A percentile compares a stretch with the other conserved stretches of the same genome.
These are phyloP conservation scores for Apodemus sylvaticus DNA, from an alignment of 2,113 vertebrate genomes.

Conservation along the genomic window DNA sequence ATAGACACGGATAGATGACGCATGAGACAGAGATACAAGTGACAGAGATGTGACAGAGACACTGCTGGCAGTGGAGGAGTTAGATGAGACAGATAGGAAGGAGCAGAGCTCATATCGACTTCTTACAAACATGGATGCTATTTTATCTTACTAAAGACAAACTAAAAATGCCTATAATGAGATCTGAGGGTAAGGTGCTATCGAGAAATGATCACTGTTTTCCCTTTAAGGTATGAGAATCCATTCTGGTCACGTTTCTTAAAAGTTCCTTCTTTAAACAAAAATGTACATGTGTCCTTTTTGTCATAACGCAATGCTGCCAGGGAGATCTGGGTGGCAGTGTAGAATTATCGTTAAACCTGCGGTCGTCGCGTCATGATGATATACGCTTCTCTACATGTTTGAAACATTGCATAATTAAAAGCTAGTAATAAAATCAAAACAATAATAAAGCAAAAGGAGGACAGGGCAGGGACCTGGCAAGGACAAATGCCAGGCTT, in stretches of 20 bases:
- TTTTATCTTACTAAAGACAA: background rate
- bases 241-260: background rate
- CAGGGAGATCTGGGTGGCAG: background rate
- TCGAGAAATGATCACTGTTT: background rate
- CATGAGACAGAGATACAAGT: background rate
- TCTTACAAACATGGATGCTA: background rate
- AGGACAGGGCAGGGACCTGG: background rate
- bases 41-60: background rate
- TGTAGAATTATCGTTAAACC: background rate
- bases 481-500: background rate
- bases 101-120: background rate
- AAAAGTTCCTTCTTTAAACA: background rate
- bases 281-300: background rate
- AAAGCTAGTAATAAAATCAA: constrained; percentile 47
- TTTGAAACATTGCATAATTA: constrained; percentile 30
- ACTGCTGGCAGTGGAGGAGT: background rate
- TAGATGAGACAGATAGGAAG: background rate
- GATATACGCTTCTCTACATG: background rate
- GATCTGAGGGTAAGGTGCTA: background rate
- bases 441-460: constrained; percentile 13
- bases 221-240: background rate
- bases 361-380: background rate
- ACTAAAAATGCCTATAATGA: background rate
- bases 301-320: background rate
- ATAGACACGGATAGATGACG: background rate